Evolutionary conservation across 1,140 invertebrate genomes (phyloP).

Genomic region (Drosophila funebris): DNA sequence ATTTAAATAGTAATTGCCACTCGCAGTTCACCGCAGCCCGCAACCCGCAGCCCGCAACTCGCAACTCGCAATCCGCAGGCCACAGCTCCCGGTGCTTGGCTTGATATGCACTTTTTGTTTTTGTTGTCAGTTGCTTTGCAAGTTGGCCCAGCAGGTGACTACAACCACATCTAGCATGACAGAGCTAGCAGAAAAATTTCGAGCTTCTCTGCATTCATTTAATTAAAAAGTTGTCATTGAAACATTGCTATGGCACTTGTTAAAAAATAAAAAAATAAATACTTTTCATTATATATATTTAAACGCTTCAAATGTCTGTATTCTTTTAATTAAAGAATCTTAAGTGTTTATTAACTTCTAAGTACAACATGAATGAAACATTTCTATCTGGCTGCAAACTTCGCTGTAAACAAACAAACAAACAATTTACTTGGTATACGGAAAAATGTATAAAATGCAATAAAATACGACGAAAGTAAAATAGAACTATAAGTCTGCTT

Average conservation of each 20-base stretch:
- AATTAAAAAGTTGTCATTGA: slow-evolving; percentile 3
- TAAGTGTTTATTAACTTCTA: no score
- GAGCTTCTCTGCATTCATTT: neutral
- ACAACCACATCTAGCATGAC: neutral
- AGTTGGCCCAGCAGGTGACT: neutral
- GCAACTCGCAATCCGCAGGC: slow-evolving; percentile 2
- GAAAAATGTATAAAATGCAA: neutral
- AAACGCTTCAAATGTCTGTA: no score
- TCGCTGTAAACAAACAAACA: neutral
- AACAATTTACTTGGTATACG: neutral
- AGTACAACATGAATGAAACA: no score
- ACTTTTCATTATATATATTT: no score
- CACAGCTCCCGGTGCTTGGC: neutral
- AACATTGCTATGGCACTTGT: neutral
- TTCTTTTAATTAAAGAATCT: neutral
- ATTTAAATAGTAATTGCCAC: slow-evolving; percentile 8
- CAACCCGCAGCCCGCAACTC: neutral
- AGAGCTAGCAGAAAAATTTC: neutral
- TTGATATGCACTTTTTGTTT: slow-evolving; percentile 6
- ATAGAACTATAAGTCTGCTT: neutral
- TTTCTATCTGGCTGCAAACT: neutral
- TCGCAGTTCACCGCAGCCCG: slow-evolving; percentile 2
- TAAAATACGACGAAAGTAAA: neutral
- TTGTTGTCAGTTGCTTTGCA: neutral
- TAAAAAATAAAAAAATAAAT: no score